phyloP scores from a whole-genome alignment of 2,888 invertebrate species.

The Galerucella pusilla region DNA sequence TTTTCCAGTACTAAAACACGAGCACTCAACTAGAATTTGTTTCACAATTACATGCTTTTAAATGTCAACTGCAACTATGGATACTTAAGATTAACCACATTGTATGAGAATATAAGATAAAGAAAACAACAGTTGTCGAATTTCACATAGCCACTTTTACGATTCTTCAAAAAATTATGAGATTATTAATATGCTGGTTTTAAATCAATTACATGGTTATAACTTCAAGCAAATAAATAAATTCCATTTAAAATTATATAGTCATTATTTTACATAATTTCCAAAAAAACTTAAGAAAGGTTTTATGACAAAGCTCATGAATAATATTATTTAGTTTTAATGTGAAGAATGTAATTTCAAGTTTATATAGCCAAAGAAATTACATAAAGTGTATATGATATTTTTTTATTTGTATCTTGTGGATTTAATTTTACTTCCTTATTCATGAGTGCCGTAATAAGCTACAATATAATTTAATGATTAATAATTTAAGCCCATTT shows the following conservation, averaged over 20 bases:
- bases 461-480: background rate
- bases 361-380: background rate
- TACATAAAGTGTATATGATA: background rate
- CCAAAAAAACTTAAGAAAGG: background rate
- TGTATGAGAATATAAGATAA: no score
- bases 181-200: background rate
- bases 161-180: background rate
- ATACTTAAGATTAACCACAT: no score
- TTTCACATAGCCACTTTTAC: background rate
- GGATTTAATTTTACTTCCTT: background rate
- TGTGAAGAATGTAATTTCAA: slow-evolving; percentile 1
- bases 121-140: background rate
- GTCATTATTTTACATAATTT: background rate
- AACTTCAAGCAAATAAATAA: background rate
- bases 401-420: background rate
- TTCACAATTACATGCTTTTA: no score
- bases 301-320: slow-evolving; percentile 6
- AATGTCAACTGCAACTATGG: no score
- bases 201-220: background rate
- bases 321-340: background rate
- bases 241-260: background rate
- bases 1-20: no score
- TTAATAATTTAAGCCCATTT: background rate
- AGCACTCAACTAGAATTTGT: no score
- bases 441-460: background rate